Evolutionary conservation across 2,113 vertebrate genomes (phyloP).

Genomic region (Ariopsis seemanni): DNA sequence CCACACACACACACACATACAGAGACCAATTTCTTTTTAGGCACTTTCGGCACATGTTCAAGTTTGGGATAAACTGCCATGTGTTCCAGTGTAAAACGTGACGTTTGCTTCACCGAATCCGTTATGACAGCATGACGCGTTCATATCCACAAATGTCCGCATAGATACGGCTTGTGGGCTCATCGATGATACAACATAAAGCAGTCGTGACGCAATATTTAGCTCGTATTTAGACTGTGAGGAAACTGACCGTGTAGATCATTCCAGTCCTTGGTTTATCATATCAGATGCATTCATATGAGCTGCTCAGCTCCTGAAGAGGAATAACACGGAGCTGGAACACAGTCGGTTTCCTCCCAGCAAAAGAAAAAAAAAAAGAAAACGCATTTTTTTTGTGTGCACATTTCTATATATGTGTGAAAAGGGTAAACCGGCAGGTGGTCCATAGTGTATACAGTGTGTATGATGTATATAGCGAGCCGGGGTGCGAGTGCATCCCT

Average conservation of each 20-base stretch:
- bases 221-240: background rate
- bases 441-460: background rate
- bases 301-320: background rate
- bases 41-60: conserved; percentile 12
- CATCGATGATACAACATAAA: background rate
- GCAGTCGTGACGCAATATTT: background rate
- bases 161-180: background rate
- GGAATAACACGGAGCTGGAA: background rate
- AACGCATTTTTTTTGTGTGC: background rate
- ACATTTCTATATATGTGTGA: background rate
- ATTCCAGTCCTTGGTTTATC: background rate
- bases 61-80: background rate
- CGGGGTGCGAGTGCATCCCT: conserved; percentile 1
- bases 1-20: conserved; percentile 33
- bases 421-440: background rate
- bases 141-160: background rate
- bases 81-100: background rate
- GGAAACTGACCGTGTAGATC: background rate
- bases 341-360: background rate
- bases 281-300: background rate
- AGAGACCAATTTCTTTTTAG: background rate
- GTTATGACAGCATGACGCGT: background rate
- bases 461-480: background rate
- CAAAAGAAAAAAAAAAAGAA: too few relatives aligned
- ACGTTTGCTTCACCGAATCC: background rate